phyloP scores from a whole-genome alignment of 2,888 invertebrate species.

The Lasioglossum lativentre region DNA sequence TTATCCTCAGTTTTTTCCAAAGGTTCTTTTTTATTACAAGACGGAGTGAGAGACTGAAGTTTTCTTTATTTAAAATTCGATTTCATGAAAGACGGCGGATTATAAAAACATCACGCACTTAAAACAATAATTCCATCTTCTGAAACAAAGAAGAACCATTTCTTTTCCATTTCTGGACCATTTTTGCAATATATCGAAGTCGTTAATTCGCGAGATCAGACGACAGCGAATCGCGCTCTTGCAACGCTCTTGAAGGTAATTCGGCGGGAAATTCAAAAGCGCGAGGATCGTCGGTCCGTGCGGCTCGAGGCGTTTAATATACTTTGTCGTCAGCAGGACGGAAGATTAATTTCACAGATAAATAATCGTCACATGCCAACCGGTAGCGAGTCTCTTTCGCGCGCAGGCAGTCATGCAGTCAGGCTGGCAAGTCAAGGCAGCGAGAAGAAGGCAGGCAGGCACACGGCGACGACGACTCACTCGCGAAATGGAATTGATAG shows the following conservation, averaged over 20 bases:
- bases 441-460: not conserved
- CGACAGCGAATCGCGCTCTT: not conserved
- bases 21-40: too few relatives aligned
- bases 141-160: too few relatives aligned
- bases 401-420: not conserved
- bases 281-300: not conserved
- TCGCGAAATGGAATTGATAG: constrained; percentile 71
- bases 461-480: constrained; percentile 46
- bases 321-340: not conserved
- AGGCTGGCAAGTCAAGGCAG: not conserved
- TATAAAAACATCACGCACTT: too few relatives aligned
- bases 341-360: constrained; percentile 14
- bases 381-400: not conserved
- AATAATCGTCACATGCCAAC: constrained; percentile 12
- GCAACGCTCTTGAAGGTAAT: not conserved
- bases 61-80: too few relatives aligned
- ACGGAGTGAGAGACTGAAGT: too few relatives aligned
- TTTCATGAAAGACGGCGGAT: too few relatives aligned
- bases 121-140: too few relatives aligned
- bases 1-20: too few relatives aligned
- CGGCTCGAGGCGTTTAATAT: not conserved
- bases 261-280: constrained; percentile 3
- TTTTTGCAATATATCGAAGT: not conserved
- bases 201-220: not conserved
- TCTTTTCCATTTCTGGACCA: not conserved